Percentiles rank a stretch among this genome's conserved stretches.
Evolutionary conservation across 2,797 vertebrate genomes (phyloP).

Genomic region (Selene dorsalis): DNA sequence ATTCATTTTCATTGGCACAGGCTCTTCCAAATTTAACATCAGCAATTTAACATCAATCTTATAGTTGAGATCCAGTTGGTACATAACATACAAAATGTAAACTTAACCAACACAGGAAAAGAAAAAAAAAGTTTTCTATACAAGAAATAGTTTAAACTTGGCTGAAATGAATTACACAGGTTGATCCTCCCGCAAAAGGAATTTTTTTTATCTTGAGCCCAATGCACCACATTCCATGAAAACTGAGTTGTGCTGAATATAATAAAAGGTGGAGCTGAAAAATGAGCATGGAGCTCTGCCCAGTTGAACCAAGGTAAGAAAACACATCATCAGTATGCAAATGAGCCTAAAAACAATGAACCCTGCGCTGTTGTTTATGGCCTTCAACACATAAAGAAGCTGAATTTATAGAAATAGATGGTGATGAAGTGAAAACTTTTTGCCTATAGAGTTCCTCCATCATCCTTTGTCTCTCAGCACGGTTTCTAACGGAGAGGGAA

Average conservation of each 20-base stretch:
- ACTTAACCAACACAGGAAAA: neutral
- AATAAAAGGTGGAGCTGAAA: neutral
- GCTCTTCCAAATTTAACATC: neutral
- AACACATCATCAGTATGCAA: constrained; percentile 8
- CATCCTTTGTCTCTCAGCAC: constrained; percentile 31
- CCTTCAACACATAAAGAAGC: constrained; percentile 4
- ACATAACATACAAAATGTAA: neutral
- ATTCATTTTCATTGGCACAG: no score
- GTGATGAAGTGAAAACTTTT: constrained; percentile 6
- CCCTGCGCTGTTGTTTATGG: constrained; percentile 1
- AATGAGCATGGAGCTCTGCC: neutral
- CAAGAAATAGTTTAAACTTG: neutral
- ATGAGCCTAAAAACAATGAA: neutral
- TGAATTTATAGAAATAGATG: constrained; percentile 23
- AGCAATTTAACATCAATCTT: neutral
- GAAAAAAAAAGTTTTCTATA: neutral
- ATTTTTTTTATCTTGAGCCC: neutral
- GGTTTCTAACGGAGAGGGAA: constrained; percentile 39
- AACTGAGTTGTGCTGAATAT: neutral
- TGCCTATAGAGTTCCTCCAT: neutral
- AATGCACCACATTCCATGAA: neutral
- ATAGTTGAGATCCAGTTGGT: neutral
- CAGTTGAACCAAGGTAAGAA: no score
- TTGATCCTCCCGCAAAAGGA: neutral
- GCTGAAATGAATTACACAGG: neutral